Evolutionary conservation across 1,140 invertebrate species (phyloP).

Genomic region (Papilio xuthus): DNA sequence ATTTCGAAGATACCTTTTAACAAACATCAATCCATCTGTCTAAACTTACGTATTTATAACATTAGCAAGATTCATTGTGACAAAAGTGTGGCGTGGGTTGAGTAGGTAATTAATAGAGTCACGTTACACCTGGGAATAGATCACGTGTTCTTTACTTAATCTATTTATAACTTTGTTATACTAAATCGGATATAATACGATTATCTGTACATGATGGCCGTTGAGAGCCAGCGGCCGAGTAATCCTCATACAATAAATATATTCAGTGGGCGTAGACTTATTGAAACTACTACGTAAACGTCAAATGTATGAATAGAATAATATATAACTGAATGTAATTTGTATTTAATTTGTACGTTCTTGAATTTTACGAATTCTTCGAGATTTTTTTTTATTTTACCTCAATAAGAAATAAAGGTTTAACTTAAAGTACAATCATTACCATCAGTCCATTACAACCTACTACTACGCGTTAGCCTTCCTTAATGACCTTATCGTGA

Average conservation of each 20-base stretch:
- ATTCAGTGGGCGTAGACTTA: constrained; percentile 19
- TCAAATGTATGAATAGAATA: neutral
- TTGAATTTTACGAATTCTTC: neutral
- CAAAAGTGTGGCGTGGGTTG: neutral
- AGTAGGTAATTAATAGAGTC: neutral
- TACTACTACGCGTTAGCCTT: no score
- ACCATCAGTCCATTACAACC: no score
- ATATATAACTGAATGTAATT: neutral
- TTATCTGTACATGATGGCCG: constrained; percentile 16
- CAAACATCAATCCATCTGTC: no score
- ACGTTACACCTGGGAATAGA: neutral
- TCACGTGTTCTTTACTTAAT: neutral
- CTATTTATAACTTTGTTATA: neutral
- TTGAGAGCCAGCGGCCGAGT: constrained; percentile 5
- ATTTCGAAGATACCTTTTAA: no score
- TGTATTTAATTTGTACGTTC: neutral
- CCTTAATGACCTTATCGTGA: no score
- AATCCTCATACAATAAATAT: constrained; percentile 19
- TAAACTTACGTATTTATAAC: no score
- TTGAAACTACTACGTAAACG: constrained; percentile 16
- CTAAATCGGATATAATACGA: constrained; percentile 15
- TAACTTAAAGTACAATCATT: no score
- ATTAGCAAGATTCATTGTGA: no score
- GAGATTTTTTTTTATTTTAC: no score
- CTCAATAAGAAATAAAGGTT: no score